Evolutionary conservation across 2,113 vertebrate species (phyloP).

Genomic region (Plecturocebus donacophilus): DNA sequence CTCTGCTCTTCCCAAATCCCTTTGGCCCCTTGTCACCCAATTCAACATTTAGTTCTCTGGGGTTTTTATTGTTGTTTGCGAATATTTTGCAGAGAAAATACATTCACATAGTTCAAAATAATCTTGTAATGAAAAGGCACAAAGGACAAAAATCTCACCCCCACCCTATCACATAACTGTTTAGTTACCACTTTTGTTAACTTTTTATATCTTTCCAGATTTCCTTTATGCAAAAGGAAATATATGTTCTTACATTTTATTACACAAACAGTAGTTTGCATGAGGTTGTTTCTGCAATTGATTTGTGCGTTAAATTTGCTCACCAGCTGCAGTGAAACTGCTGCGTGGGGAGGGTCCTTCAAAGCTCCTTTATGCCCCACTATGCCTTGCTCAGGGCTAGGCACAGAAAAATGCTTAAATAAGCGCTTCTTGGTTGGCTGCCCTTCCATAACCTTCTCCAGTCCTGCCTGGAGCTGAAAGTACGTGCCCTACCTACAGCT

Average conservation of each 20-base stretch:
- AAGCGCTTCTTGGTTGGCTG: conserved; percentile 33
- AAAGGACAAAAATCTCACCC: not conserved
- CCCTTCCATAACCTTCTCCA: conserved; percentile 47
- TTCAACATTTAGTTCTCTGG: not conserved
- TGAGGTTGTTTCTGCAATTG: not conserved
- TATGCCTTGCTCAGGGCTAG: not conserved
- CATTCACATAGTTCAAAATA: conserved; percentile 8
- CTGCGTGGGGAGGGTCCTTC: not conserved
- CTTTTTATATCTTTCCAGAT: conserved; percentile 11
- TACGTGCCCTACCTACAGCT: not conserved
- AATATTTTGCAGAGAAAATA: not conserved
- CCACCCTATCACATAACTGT: not conserved
- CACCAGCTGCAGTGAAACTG: not conserved
- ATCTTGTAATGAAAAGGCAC: not conserved
- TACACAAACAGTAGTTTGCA: conserved; percentile 1
- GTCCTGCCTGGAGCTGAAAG: not conserved
- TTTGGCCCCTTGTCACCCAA: not conserved
- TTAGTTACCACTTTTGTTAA: conserved; percentile 39
- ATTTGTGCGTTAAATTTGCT: conserved; percentile 46
- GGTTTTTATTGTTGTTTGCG: not conserved
- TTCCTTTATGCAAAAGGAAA: conserved; percentile 56
- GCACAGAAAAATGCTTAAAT: not conserved
- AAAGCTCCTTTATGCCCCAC: not conserved
- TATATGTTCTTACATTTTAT: conserved; percentile 26
- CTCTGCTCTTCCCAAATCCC: not conserved